phyloP scores from a whole-genome alignment of 92 coral and sea anemone genomes.

The Paramuricea clavata region DNA sequence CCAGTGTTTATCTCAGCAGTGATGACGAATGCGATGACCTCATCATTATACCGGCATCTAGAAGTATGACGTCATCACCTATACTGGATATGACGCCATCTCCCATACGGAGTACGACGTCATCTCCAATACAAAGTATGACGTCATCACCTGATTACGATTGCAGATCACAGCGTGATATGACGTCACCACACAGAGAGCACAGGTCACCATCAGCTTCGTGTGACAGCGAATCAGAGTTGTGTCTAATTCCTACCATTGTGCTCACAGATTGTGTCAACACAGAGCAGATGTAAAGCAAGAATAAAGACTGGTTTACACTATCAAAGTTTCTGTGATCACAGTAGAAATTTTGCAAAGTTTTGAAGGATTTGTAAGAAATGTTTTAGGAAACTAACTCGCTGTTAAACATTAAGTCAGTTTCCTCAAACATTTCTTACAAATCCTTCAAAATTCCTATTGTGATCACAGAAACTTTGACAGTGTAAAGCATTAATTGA shows the following conservation, averaged over 20 bases:
- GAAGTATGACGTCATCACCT: conserved; percentile 13
- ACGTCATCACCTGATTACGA: background rate
- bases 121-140: background rate
- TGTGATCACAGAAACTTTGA: too few species aligned
- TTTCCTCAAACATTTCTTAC: too few species aligned
- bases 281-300: background rate
- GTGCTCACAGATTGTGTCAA: conserved; percentile 28
- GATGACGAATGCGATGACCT: conserved; percentile 27
- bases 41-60: conserved; percentile 1
- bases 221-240: background rate
- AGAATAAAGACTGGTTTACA: too few species aligned
- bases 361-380: too few species aligned
- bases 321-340: too few species aligned
- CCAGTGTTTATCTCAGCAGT: background rate
- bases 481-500: too few species aligned
- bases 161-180: background rate
- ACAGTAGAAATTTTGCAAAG: too few species aligned
- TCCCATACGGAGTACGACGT: background rate
- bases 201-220: background rate
- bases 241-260: conserved; percentile 24
- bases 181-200: background rate
- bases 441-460: too few species aligned
- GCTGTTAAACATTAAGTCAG: too few species aligned
- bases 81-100: background rate
- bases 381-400: too few species aligned